A percentile compares a stretch with the other conserved stretches of the same genome.
phyloP scores from a whole-genome alignment of 2,113 vertebrate species.

The Helogale parvula region DNA sequence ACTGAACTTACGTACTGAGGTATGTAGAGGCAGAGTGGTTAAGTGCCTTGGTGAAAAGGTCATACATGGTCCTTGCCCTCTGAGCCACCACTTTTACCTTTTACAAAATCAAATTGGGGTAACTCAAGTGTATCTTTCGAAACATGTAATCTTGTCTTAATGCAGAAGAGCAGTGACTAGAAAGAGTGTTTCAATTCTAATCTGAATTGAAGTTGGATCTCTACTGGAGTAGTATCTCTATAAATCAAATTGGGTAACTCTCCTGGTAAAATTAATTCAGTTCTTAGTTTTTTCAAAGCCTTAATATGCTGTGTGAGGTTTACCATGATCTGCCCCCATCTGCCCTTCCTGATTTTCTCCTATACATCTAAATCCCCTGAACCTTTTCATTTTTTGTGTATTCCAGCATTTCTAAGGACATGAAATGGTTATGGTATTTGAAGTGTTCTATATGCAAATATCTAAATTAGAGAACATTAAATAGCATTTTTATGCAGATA shows the following conservation, averaged over 20 bases:
- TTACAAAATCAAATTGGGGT: neutral
- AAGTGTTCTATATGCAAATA: neutral
- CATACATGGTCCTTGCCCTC: neutral
- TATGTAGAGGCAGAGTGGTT: neutral
- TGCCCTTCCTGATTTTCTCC: neutral
- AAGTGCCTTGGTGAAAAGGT: neutral
- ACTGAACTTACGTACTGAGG: neutral
- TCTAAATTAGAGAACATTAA: neutral
- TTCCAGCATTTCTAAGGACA: neutral
- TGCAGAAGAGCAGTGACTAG: neutral
- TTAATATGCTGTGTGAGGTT: neutral
- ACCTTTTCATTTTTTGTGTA: neutral
- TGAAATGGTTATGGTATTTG: neutral
- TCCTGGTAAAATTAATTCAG: constrained; percentile 4
- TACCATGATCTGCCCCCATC: neutral
- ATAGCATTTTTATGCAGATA: neutral
- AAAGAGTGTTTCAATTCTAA: neutral
- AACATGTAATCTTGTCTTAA: neutral
- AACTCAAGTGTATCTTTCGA: neutral
- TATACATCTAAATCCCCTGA: neutral
- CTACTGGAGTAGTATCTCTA: neutral
- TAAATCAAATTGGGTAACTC: neutral
- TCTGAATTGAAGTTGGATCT: neutral
- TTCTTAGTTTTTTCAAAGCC: constrained; percentile 7
- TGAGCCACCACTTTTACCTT: neutral